These are phyloP conservation scores for Elgonia sp. DNA, from an alignment of 2,888 invertebrate species.

Conservation along the genomic window DNA sequence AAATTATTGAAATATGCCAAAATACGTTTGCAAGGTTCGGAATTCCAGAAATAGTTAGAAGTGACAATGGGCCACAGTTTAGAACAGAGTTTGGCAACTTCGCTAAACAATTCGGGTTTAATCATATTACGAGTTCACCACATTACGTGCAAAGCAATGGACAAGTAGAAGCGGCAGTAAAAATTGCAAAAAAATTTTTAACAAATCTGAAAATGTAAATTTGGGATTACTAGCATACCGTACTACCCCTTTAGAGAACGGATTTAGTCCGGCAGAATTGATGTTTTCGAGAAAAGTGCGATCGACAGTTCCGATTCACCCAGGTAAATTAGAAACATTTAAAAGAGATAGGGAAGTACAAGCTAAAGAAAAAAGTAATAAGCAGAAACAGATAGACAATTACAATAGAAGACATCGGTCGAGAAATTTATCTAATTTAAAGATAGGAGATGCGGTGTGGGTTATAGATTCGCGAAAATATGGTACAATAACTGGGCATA, in stretches of 20 bases:
- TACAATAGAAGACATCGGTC: background rate
- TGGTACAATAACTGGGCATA: background rate
- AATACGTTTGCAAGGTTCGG: constrained; percentile 29
- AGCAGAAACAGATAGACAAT: background rate
- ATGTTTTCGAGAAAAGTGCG: background rate
- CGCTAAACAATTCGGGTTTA: constrained; percentile 10
- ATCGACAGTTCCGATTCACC: background rate
- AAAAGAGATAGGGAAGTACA: background rate
- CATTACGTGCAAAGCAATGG: constrained; percentile 31
- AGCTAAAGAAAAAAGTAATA: background rate
- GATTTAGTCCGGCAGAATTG: background rate
- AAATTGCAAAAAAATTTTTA: constrained; percentile 12
- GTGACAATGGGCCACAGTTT: constrained; percentile 27
- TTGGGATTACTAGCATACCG: constrained; percentile 33
- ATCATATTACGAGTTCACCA: constrained; percentile 37
- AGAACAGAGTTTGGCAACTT: constrained; percentile 27
- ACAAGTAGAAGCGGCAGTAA: constrained; percentile 8
- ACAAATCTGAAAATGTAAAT: constrained; percentile 17
- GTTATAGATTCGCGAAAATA: background rate
- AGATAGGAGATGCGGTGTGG: background rate
- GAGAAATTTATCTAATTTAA: background rate
- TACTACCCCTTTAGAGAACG: constrained; percentile 8
- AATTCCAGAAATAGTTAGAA: constrained; percentile 13
- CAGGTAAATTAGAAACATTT: background rate
- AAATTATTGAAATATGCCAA: no score